Evolutionary conservation across 2,888 invertebrate species (phyloP).

Genomic region (Watsonalla binaria): DNA sequence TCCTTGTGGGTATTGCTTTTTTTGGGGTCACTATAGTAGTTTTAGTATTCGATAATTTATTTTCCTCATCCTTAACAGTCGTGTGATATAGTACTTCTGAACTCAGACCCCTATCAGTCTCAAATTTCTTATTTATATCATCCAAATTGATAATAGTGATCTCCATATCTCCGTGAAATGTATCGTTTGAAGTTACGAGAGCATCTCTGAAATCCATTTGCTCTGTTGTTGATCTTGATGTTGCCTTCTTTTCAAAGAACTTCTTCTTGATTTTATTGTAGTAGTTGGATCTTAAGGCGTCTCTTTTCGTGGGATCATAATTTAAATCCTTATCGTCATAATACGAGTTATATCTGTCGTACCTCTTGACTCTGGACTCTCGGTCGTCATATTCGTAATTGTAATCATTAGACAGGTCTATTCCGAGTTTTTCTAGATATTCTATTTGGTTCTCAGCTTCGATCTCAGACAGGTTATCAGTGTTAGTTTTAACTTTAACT

Average conservation of each 20-base stretch:
- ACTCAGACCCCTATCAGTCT: not conserved
- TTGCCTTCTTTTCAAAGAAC: slow-evolving; percentile 5
- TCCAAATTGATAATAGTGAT: slow-evolving; percentile 32
- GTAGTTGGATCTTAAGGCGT: slow-evolving; percentile 6
- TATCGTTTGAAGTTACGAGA: not conserved
- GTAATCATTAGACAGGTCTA: slow-evolving; percentile 3
- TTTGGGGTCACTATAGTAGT: not conserved
- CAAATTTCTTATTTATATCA: slow-evolving; percentile 9
- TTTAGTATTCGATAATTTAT: not conserved
- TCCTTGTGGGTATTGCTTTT: not conserved
- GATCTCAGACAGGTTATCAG: not conserved
- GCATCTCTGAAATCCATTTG: not conserved
- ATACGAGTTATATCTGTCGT: slow-evolving; percentile 5
- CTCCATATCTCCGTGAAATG: slow-evolving; percentile 17
- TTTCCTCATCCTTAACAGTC: not conserved
- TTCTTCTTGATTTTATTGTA: slow-evolving; percentile 11
- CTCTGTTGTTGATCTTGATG: not conserved
- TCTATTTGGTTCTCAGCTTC: slow-evolving; percentile 15
- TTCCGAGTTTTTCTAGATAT: slow-evolving; percentile 16
- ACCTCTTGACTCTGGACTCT: slow-evolving; percentile 10
- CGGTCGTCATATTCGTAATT: not conserved
- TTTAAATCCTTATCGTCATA: not conserved
- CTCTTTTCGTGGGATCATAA: not conserved
- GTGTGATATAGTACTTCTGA: not conserved
- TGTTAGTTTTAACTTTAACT: not conserved